phyloP scores from a whole-genome alignment of 2,113 vertebrate genomes.

The Eupsittula cactorum region DNA sequence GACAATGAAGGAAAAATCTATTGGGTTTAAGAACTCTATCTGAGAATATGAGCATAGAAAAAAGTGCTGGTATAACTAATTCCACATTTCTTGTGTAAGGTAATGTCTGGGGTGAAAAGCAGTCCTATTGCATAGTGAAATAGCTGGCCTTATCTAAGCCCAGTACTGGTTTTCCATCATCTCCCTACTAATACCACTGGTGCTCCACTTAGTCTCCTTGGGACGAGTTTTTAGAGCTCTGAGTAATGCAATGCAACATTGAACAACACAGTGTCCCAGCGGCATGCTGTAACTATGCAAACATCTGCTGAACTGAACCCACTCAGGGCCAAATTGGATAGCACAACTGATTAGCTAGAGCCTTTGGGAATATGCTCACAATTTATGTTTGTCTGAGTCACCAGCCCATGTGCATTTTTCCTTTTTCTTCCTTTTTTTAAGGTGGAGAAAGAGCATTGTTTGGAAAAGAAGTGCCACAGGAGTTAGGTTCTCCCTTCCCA shows the following conservation, averaged over 20 bases:
- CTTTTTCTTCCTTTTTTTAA: neutral
- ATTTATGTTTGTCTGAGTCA: slow-evolving; percentile 49
- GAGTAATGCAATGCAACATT: neutral
- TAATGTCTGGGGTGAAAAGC: neutral
- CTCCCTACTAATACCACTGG: neutral
- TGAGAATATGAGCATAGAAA: neutral
- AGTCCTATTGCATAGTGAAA: neutral
- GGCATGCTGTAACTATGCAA: neutral
- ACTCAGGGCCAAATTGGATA: slow-evolving; percentile 29
- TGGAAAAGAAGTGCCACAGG: neutral
- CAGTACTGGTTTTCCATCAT: neutral
- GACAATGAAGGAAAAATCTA: neutral
- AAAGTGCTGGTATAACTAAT: neutral
- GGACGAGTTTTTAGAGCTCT: slow-evolving; percentile 24
- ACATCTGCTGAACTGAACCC: slow-evolving; percentile 54
- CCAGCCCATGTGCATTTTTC: slow-evolving; percentile 17
- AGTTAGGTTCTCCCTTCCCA: neutral
- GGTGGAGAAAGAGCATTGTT: neutral
- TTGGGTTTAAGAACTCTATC: neutral
- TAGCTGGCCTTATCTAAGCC: neutral
- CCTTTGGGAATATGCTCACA: slow-evolving; percentile 5
- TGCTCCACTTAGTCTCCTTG: neutral
- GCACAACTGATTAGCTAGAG: slow-evolving; percentile 27
- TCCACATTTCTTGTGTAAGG: neutral
- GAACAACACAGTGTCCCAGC: slow-evolving; percentile 2